Percentiles rank a stretch among this genome's conserved stretches.
Evolutionary conservation across 2,113 vertebrate genomes (phyloP).

Genomic region (Oplegnathus fasciatus): DNA sequence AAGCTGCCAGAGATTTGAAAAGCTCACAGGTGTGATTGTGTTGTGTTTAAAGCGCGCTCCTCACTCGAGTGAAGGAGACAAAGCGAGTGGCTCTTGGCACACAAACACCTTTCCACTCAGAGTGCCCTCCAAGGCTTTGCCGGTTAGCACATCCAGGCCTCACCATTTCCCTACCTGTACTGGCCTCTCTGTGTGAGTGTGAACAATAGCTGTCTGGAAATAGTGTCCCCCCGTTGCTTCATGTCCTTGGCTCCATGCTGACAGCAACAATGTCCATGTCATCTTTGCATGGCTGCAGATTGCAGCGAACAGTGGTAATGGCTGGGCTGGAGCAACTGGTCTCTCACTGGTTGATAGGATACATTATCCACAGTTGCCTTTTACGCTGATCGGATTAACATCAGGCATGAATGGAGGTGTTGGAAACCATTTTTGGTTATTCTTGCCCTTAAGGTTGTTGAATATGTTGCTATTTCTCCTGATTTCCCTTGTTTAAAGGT

Average conservation of each 20-base stretch:
- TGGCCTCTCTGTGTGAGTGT: conserved; percentile 57
- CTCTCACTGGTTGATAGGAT: conserved; percentile 50
- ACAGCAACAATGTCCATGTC: conserved; percentile 45
- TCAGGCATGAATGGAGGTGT: conserved; percentile 18
- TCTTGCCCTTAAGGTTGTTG: conserved; percentile 20
- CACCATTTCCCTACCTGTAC: conserved; percentile 40
- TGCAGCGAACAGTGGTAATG: conserved; percentile 22
- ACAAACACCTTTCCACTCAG: conserved; percentile 41
- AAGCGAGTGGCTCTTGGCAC: conserved; percentile 64
- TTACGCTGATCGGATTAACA: conserved; percentile 41
- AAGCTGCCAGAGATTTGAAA: conserved; percentile 62
- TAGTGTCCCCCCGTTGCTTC: conserved; percentile 34
- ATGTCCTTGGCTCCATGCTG: conserved; percentile 51
- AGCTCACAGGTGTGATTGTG: conserved; percentile 67
- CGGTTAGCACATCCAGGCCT: conserved; percentile 59
- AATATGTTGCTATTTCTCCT: conserved; percentile 9
- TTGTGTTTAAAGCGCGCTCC: conserved; percentile 51
- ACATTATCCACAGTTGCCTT: conserved; percentile 39
- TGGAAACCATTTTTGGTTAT: conserved; percentile 11
- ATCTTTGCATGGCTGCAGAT: conserved; percentile 45
- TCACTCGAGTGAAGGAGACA: conserved; percentile 62
- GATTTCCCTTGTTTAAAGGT: conserved; percentile 19
- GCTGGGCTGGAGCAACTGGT: conserved; percentile 56
- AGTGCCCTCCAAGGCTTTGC: conserved; percentile 55
- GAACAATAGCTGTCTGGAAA: conserved; percentile 72